Evolutionary conservation across 1,140 invertebrate species (phyloP), one percentile per base, ranked within the genome.

Genomic region (Hycleus cichorii): DNA sequence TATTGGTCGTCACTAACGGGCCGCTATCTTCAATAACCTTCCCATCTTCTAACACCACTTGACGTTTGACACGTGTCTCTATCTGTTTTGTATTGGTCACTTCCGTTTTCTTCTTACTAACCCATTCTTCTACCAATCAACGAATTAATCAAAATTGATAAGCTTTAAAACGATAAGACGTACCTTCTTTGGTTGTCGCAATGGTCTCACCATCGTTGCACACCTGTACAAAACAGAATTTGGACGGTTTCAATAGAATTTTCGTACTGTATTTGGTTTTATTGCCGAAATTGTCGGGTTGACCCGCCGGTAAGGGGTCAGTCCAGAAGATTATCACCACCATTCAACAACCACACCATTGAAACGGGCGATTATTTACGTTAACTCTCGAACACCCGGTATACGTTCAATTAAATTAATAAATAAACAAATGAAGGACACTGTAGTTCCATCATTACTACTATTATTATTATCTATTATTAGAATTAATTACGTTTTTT

Each of bases 71-170:
- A 57, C 90, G 77, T 6, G 90, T 93, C 68, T 92, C 90, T 59
- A 93, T 93, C 74, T 94, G 90, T 57, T 89, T 82, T 43, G 88
- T 91, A 47, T 90, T 94, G 47, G 87, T 90, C 69, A 92, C 82
- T 76, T 93, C 90, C 60, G 87, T 88, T 72, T 88, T 90, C 75
- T 89, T 90, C 69, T 88, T 87, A 55, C 88, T 91, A 67, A 92
- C 85, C 88, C 89, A 91, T 87, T 93, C 90, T 76, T 93, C 90
- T 93, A 81, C 40, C 80, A 81, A 66, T 44, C 8, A 45, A 27
- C 38, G 26, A 11, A 26, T 7, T 43, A 10, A 32, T 9, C 26
- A 49, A 32, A 57, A 11, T 49, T 38, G 18, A 26, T 43, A 4
- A 47, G 39, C 2, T 27, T 25, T 1, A 53, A 56, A 50, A 27